A percentile compares a stretch with the other conserved stretches of the same genome.
phyloP scores from a whole-genome alignment of 2,888 invertebrate species.

The Agonum fuliginosum region DNA sequence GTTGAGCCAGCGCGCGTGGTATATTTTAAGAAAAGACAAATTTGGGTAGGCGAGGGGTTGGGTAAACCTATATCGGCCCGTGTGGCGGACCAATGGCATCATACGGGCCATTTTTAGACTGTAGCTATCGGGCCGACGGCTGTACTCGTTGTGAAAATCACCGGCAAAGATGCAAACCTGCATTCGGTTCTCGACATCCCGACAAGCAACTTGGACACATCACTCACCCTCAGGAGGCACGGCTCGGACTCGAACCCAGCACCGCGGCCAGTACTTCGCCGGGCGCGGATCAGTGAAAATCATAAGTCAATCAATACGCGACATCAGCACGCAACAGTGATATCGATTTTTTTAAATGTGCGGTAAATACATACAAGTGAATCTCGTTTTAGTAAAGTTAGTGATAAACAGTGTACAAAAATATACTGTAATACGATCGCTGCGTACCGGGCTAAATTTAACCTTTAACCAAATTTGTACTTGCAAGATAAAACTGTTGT shows the following conservation, averaged over 20 bases:
- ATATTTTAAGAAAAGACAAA: conserved; percentile 89
- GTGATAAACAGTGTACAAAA: neutral
- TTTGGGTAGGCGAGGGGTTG: conserved; percentile 79
- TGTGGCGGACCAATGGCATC: conserved; percentile 70
- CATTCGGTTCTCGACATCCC: conserved; percentile 36
- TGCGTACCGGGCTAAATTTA: neutral
- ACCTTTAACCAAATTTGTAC: conserved; percentile 2
- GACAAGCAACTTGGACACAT: conserved; percentile 21
- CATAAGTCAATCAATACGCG: conserved; percentile 2
- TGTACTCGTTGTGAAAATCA: conserved; percentile 45
- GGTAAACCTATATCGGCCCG: conserved; percentile 64
- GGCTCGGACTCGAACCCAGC: neutral
- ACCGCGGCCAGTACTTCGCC: conserved; percentile 3
- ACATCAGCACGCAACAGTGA: conserved; percentile 3
- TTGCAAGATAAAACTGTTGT: neutral
- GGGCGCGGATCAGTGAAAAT: neutral
- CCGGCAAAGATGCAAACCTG: conserved; percentile 47
- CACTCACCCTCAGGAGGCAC: neutral
- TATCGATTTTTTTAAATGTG: neutral
- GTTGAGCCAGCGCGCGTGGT: conserved; percentile 66
- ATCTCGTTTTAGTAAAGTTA: neutral
- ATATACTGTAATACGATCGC: conserved; percentile 6
- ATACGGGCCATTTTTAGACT: conserved; percentile 73
- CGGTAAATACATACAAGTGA: too few species aligned
- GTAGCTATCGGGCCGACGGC: conserved; percentile 66